Evolutionary conservation across 2,113 vertebrate genomes (phyloP), one percentile per base, ranked within the genome.

Genomic region (Antidorcas marsupialis): DNA sequence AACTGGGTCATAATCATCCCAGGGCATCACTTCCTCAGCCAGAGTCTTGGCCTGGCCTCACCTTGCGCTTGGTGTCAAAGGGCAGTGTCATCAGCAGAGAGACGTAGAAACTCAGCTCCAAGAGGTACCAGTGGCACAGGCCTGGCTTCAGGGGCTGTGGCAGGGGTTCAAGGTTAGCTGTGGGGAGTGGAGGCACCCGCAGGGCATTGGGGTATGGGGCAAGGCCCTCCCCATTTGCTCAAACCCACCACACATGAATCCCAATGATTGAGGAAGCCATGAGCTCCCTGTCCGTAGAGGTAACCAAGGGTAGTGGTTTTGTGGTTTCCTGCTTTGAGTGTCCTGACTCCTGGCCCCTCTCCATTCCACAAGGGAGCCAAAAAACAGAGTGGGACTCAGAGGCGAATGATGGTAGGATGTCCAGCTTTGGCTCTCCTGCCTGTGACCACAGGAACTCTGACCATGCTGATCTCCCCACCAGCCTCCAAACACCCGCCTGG

Each of bases 1-100:
- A 50, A 15, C 28, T 45, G 47, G 39, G 27, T 16, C 64, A 23
- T 2, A 7, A 30, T 0, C 3, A 52, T 47, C 28, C 45, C n/a
- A 17, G 14, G 28, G 25, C 52, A 6, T 13, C 89, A 5, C 55
- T n/a, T 16, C 45, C 59, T 36, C 19, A 14, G 21, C 57, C 3
- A 6, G 53, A 33, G n/a, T 27, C 78, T 21, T 33, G 0, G 76
- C 23, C 33, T 0, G 0, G 7, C 98, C 99, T 99, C 98, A 99
- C 99, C 99, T 99, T 99, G 92, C 99, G 99, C 96, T 99, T 99
- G 98, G 99, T 97, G 0, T 99, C 99, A 17, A 99, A 99, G 55
- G 99, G 99, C 95, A 99, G 97, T 0, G 98, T 99, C 71, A 99
- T 98, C 17, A 99, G 98, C 98, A 99, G 98, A 0, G 99, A 99